Evolutionary conservation across 2,888 invertebrate genomes (phyloP), one percentile per base, ranked within the genome.

Genomic region (Dyspetes luteomarginatus): DNA sequence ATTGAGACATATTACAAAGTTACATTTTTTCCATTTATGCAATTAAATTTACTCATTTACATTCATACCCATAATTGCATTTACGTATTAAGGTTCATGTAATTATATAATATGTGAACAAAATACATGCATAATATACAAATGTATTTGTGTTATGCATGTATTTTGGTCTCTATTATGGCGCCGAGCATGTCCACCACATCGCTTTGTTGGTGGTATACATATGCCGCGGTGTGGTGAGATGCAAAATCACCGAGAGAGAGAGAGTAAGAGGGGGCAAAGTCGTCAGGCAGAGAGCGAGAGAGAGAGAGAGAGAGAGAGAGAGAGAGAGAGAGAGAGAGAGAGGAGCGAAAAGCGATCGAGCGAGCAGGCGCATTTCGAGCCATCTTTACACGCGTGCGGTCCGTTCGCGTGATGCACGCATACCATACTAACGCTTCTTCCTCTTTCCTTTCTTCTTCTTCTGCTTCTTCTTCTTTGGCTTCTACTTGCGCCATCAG

Each of bases 341-440:
- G 69, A 36, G 9, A 60, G 22, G 41, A 56, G 52, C 73, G 69
- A 76, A 64, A 69, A 72, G 68, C 45, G 69, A 41, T 64, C 64
- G 69, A 64, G 48, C 30, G 52, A n/a, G 36, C 22, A 28, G 77
- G 78, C 43, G 75, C 81, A 72, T 64, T 72, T 69, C 62, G 82
- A 86, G 84, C 87, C 88, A 88, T 89, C 88, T 90, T 89, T 88
- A 85, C 88, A 89, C 89, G 88, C 90, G 88, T 89, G 89, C 89
- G 87, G 87, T 89, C 86, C 86, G 89, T 83, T 90, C 86, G 90
- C 90, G 90, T 90, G 90, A 89, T 85, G 87, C 87, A 87, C 90
- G 90, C 89, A 87, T 86, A 84, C 84, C 82, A 72, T 77, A 78
- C 82, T 67, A 72, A 62, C 56, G 48, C 82, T 79, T 75, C 60